Percentiles rank a stretch among this genome's conserved stretches.
phyloP scores from a whole-genome alignment of 1,140 invertebrate species.

The Sipha flava region DNA sequence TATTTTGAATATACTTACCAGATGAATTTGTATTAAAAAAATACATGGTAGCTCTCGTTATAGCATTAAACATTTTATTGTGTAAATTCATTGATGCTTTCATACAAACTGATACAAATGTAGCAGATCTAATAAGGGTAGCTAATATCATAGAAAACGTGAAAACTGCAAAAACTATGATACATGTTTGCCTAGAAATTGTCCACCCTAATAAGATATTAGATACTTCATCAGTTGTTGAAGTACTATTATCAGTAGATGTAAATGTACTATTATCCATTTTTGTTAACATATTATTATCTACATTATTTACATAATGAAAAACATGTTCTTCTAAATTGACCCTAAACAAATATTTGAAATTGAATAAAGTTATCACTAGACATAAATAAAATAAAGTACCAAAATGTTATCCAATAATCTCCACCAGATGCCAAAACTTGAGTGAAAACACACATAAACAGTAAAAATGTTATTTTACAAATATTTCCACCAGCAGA shows the following conservation, averaged over 20 bases:
- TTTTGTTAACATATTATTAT: too few species aligned
- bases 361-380: too few species aligned
- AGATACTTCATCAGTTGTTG: background rate
- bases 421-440: constrained; percentile 61
- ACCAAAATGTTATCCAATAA: constrained; percentile 71
- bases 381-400: constrained; percentile 28
- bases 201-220: background rate
- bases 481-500: constrained; percentile 54
- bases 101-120: constrained; percentile 72
- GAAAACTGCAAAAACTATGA: constrained; percentile 55
- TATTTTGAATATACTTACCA: constrained; percentile 39
- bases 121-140: constrained; percentile 54
- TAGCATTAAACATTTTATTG: constrained; percentile 71
- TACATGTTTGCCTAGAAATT: constrained; percentile 42
- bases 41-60: constrained; percentile 71
- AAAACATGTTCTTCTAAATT: constrained; percentile 46
- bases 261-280: too few species aligned
- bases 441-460: constrained; percentile 59
- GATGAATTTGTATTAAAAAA: constrained; percentile 84
- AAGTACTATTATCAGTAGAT: background rate
- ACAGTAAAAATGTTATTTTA: constrained; percentile 50
- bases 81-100: constrained; percentile 71
- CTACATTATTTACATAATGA: background rate
- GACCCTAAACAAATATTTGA: constrained; percentile 45
- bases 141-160: constrained; percentile 52